phyloP scores from a whole-genome alignment of 2,113 vertebrate species.

The Pontoporia blainvillei region DNA sequence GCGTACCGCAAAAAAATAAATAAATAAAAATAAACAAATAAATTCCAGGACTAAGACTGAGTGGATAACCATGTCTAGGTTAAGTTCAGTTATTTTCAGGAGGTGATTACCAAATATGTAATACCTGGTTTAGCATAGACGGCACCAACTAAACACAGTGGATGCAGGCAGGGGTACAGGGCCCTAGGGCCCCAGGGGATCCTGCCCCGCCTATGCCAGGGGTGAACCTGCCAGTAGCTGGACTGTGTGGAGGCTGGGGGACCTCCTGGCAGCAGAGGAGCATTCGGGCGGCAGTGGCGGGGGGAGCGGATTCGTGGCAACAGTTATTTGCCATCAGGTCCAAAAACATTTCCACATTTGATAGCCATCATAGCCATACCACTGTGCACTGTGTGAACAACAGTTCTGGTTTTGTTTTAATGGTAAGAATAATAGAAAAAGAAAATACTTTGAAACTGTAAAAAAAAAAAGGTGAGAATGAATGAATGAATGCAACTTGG shows the following conservation, averaged over 20 bases:
- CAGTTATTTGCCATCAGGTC: not conserved
- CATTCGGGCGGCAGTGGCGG: no score
- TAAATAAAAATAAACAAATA: not conserved
- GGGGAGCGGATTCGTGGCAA: not conserved
- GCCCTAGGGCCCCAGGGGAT: not conserved
- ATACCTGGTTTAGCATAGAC: not conserved
- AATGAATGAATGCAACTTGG: not conserved
- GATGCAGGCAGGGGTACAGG: not conserved
- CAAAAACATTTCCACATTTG: not conserved
- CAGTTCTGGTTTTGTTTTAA: not conserved
- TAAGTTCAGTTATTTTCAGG: not conserved
- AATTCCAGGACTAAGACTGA: not conserved
- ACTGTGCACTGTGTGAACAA: not conserved
- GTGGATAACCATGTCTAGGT: not conserved
- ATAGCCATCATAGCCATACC: not conserved
- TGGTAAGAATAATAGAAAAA: not conserved
- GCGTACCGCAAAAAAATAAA: no score
- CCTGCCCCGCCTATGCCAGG: accelerated
- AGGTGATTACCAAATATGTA: not conserved
- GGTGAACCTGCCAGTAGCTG: not conserved
- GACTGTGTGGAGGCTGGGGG: not conserved
- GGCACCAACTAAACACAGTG: not conserved
- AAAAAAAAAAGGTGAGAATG: not conserved
- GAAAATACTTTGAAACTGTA: not conserved
- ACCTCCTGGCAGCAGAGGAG: not conserved